phyloP scores from a whole-genome alignment of 2,888 invertebrate species.

The Macroteleia sp. region DNA sequence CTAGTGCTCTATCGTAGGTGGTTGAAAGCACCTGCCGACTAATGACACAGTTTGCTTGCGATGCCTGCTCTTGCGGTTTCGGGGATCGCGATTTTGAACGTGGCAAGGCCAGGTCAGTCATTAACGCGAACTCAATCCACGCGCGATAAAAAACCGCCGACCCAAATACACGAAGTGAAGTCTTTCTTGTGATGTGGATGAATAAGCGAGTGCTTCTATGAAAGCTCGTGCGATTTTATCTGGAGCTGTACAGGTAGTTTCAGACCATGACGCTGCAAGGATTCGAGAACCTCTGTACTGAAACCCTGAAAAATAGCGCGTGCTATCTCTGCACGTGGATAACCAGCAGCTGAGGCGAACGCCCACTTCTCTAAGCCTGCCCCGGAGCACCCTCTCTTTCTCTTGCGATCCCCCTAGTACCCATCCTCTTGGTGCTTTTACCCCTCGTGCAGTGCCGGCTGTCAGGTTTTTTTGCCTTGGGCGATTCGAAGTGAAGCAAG shows the following conservation, averaged over 20 bases:
- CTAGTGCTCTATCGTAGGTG: not conserved
- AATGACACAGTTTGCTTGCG: conserved; percentile 9
- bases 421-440: conserved; percentile 67
- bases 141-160: conserved; percentile 34
- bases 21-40: conserved; percentile 20
- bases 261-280: conserved; percentile 57
- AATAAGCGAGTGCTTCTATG: conserved; percentile 9
- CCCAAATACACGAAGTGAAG: conserved; percentile 5
- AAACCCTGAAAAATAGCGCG: conserved; percentile 80
- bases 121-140: conserved; percentile 20
- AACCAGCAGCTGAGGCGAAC: conserved; percentile 70
- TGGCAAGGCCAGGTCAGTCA: conserved; percentile 34
- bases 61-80: not conserved
- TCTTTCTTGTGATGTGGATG: conserved; percentile 5
- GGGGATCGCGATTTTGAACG: not conserved
- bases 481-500: conserved; percentile 72
- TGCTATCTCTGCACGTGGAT: conserved; percentile 70
- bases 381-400: conserved; percentile 41
- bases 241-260: conserved; percentile 34
- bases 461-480: conserved; percentile 79
- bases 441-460: conserved; percentile 69
- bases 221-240: conserved; percentile 45
- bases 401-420: conserved; percentile 56
- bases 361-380: conserved; percentile 43
- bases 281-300: conserved; percentile 49